Base-by-base conservation (phyloP, 2,888 invertebrate species). In the Synergus laeviventris region DNA sequence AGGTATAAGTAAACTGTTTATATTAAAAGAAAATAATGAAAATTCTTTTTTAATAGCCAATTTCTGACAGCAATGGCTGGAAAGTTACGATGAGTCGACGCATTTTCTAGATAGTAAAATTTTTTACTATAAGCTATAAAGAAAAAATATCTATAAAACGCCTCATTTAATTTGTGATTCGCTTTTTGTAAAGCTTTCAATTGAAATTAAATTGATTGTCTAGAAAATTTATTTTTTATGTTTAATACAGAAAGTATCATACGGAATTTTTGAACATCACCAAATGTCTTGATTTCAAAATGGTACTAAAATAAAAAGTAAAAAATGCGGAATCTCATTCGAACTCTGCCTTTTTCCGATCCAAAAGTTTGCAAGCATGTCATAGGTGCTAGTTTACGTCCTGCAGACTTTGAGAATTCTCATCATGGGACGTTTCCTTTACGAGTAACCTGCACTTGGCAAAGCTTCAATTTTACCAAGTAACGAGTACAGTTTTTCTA, bases 361-460 rank as follows among this genome's bases (percentile, higher is more conserved):
- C 8, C 21, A 42, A 11, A 24, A 24, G 16, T 24, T 24, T 24
- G 9, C 66, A 66, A 45, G 24, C 11, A 45, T 66, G 42, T 66
- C 64, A 66, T 42, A 66, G 64, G 42, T 66, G 16, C 2, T 66
- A 66, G 66, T 66, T 66, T 70, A 70, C 7, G 49, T 70, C 18
- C 36, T 18, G 36, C 12, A 16, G 49, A 49, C 49, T 36, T 31
- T 31, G 49, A 49, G 45, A 70, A 70, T 70, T 70, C 49, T 70
- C 70, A 54, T 49, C 12, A 49, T n/a, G 31, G 36, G 36, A 49
- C n/a, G 49, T 16, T 49, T 49, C 49, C 31, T 70, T 70, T 54
- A 70, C 70, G 70, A 70, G 70, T 36, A n/a, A 49, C 31, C 70
- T 70, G 45, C 31, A 70, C 70, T 70, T 70, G 36, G 70, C 70